phyloP scores from a whole-genome alignment of 2,797 vertebrate genomes.

The Sebastiscus tertius region DNA sequence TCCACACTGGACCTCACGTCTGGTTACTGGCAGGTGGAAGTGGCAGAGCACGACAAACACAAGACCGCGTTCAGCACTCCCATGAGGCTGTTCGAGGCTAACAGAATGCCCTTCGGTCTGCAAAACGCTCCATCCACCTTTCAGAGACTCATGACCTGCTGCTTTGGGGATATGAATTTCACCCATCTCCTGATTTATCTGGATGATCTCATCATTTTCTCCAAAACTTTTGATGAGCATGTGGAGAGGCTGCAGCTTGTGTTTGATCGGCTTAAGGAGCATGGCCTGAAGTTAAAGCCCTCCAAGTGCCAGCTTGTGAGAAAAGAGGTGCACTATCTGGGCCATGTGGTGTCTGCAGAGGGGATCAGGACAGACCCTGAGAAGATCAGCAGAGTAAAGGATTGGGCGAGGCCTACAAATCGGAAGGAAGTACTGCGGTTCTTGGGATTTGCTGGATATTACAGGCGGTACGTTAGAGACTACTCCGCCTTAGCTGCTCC shows the following conservation, averaged over 20 bases:
- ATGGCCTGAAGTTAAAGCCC: conserved; percentile 33
- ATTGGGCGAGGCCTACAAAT: conserved; percentile 12
- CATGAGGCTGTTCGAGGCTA: conserved; percentile 25
- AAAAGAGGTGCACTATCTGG: conserved; percentile 35
- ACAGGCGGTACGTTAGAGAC: conserved; percentile 17
- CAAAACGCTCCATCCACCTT: conserved; percentile 34
- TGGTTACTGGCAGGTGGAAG: conserved; percentile 44
- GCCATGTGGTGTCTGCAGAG: conserved; percentile 11
- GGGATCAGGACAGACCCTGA: conserved; percentile 30
- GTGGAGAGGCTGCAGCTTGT: conserved; percentile 43
- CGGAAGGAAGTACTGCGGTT: conserved; percentile 27
- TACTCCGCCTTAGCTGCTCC: conserved; percentile 33
- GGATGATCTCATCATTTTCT: conserved; percentile 18
- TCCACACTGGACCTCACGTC: conserved; percentile 48
- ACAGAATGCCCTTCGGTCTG: conserved; percentile 9
- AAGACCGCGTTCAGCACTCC: conserved; percentile 22
- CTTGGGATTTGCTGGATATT: conserved; percentile 30
- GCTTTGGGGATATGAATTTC: conserved; percentile 45
- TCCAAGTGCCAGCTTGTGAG: conserved; percentile 28
- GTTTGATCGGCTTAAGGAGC: conserved; percentile 23
- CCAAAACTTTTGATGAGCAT: conserved; percentile 32
- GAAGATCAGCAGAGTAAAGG: too few species aligned
- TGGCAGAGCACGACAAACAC: neutral
- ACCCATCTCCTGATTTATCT: conserved; percentile 53
- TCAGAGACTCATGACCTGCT: conserved; percentile 43